Conservation (phyloP, 2,888 invertebrate species). For the Drosophila aldrichi region DNA sequence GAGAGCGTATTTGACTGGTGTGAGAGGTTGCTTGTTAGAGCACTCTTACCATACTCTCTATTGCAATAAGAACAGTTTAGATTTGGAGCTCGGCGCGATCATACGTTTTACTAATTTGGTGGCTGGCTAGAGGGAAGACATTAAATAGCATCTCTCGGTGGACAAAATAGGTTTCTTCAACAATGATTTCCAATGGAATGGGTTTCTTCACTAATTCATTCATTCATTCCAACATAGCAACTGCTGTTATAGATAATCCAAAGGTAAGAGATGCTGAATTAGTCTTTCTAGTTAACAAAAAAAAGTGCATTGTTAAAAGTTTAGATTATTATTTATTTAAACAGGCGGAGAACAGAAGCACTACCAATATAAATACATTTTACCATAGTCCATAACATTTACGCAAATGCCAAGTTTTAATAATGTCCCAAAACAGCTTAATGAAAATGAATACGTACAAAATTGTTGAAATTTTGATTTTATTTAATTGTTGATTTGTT, state of each 20-base stretch:
- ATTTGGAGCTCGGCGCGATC: neutral
- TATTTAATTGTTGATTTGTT: conserved; percentile 19
- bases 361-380: neutral
- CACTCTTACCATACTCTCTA: neutral
- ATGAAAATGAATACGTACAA: neutral
- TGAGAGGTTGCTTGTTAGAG: neutral
- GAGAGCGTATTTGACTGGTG: no score
- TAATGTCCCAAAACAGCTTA: neutral
- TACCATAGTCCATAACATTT: neutral
- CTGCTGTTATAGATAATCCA: neutral
- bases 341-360: neutral
- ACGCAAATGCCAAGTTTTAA: neutral
- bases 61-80: neutral
- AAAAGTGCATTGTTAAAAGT: neutral
- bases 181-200: neutral
- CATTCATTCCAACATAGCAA: neutral
- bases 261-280: neutral
- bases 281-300: neutral
- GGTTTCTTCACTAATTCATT: neutral
- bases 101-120: neutral
- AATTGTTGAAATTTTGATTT: neutral
- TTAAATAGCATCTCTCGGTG: neutral
- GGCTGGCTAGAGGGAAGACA: neutral
- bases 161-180: no score
- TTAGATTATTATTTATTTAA: no score